These are phyloP conservation scores for Philypnodon macrostomus DNA, from an alignment of 2,797 vertebrate species.

Conservation along the genomic window DNA sequence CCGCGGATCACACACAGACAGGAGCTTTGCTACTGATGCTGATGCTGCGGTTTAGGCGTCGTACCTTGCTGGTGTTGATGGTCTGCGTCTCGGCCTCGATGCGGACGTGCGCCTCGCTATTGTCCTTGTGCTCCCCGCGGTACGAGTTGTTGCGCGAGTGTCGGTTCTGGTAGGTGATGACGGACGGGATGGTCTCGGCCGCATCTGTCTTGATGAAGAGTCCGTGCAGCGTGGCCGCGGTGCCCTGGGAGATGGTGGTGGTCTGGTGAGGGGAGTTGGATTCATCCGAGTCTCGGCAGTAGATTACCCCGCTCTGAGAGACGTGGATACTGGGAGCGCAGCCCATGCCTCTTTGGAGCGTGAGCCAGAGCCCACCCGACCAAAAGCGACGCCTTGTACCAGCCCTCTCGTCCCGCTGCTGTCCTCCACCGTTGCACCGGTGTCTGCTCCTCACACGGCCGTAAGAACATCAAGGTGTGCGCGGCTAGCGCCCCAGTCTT, in stretches of 20 bases:
- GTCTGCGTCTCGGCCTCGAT: conserved; percentile 92
- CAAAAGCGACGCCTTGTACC: conserved; percentile 42
- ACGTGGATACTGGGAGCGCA: conserved; percentile 98
- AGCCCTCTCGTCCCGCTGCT: conserved; percentile 35
- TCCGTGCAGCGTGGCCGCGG: conserved; percentile 84
- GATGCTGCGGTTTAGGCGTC: not conserved
- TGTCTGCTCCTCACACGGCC: conserved; percentile 54
- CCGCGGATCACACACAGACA: conserved; percentile 16
- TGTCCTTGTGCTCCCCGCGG: conserved; percentile 69
- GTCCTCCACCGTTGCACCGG: conserved; percentile 38
- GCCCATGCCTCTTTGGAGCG: conserved; percentile 83
- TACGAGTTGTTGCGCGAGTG: conserved; percentile 73
- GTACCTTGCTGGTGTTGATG: conserved; percentile 85
- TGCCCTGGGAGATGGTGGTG: conserved; percentile 87
- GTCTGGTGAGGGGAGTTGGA: conserved; percentile 91
- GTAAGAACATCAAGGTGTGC: conserved; percentile 55
- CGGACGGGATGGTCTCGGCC: conserved; percentile 84
- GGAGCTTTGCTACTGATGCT: not conserved
- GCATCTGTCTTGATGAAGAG: conserved; percentile 92
- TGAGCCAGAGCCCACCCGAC: conserved; percentile 41
- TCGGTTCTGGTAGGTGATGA: conserved; percentile 83
- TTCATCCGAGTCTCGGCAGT: conserved; percentile 96
- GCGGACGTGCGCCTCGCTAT: conserved; percentile 78
- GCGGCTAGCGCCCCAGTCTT: conserved; percentile 10
- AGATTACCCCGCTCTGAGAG: conserved; percentile 97